Conservation (phyloP, 92 coral and sea anemone species). For the Meandrina meandrites region DNA sequence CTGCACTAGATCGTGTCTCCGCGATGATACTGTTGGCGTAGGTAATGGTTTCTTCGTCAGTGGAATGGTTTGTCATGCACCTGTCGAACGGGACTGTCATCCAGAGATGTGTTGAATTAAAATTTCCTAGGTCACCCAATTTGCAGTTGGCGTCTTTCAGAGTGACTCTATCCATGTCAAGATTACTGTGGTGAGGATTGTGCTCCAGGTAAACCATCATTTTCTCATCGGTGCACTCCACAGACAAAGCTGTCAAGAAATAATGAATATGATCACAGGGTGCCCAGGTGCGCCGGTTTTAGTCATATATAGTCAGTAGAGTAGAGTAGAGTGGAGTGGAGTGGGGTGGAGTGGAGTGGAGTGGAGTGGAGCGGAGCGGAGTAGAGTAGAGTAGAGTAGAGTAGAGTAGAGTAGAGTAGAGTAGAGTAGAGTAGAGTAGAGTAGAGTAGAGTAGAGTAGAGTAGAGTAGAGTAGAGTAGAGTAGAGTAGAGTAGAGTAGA, state of each 20-base stretch:
- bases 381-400: no score
- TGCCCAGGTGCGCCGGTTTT: no score
- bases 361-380: no score
- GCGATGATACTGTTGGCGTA: constrained; percentile 68
- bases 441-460: no score
- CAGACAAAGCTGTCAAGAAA: constrained; percentile 57
- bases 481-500: no score
- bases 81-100: constrained; percentile 50
- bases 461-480: no score
- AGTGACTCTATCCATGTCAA: constrained; percentile 48
- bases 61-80: constrained; percentile 72
- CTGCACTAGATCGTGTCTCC: constrained; percentile 51
- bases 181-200: neutral
- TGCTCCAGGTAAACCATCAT: constrained; percentile 59
- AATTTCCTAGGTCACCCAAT: neutral
- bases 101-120: constrained; percentile 10
- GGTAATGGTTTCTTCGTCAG: constrained; percentile 53
- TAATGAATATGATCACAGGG: neutral
- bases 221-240: constrained; percentile 56
- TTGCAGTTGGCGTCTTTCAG: constrained; percentile 62
- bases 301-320: no score
- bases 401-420: no score
- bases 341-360: no score
- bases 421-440: no score
- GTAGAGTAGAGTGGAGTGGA: no score